Evolutionary conservation across 2,113 vertebrate species (phyloP), one percentile per base, ranked within the genome.

Genomic region (Atractosteus spatula): DNA sequence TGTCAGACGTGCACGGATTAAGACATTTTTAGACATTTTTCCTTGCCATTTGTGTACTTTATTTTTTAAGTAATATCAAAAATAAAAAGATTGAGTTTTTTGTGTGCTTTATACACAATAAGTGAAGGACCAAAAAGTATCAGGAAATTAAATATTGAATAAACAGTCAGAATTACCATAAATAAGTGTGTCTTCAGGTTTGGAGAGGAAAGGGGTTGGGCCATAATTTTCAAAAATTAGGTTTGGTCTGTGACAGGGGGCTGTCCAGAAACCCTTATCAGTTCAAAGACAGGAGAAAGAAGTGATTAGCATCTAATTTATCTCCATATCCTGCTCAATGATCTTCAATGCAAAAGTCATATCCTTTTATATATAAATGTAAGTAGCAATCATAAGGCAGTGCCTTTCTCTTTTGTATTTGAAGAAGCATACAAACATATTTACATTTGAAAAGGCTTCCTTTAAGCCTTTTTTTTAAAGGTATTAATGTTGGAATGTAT

Each of bases 261-360:
- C 68, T 83, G 78, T 86, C 86, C 81, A 55, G 74, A 66, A 74
- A 80, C 71, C 64, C 84, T 91, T 91, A 91, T 91, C 89, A 72
- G 81, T 81, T 85, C 83, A 81, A 82, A 82, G 78, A 86, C 90
- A 91, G 88, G 76, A 85, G 82, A 90, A 81, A 78, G 71, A 88
- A 85, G 84, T 86, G 90, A 92, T 92, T 88, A 91, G 83, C 85
- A 92, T 92, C 90, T 91, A 83, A 91, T 89, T 89, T 86, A 87
- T 89, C 87, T 87, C 85, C 78, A 80, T 85, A 81, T 81, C 70
- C 77, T 41, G 74, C 78, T 88, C 84, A 82, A 83, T 88, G 73
- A 71, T 77, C 77, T 71, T 65, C 82, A 75, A 83, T 84, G 86
- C 79, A 84, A 84, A 86, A 51, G 78, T 62, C 11, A 76, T 81